These are phyloP conservation scores for Cuniculus paca DNA, from an alignment of 2,797 vertebrate genomes.

Conservation along the genomic window DNA sequence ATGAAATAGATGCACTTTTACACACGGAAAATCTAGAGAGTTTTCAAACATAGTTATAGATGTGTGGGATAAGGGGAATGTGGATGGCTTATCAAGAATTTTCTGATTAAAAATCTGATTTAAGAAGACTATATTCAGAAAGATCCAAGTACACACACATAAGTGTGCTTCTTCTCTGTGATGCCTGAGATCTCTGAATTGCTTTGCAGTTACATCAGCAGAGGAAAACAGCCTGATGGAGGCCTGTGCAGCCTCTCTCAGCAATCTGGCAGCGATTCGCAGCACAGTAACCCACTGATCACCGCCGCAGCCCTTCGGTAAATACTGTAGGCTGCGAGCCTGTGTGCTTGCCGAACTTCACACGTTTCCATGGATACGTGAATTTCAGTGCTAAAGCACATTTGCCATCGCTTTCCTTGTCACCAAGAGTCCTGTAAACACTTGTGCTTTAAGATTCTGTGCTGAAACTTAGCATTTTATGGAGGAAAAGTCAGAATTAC, in stretches of 20 bases:
- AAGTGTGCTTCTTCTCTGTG: neutral
- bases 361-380: slow-evolving; percentile 69
- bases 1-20: slow-evolving; percentile 50
- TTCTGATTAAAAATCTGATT: slow-evolving; percentile 46
- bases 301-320: slow-evolving; percentile 16
- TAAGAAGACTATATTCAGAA: neutral
- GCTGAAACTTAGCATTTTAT: slow-evolving; percentile 76
- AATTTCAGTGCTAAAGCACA: neutral
- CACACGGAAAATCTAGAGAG: neutral
- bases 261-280: slow-evolving; percentile 10
- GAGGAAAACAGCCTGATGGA: neutral
- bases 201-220: slow-evolving; percentile 22
- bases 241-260: neutral
- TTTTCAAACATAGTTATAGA: slow-evolving; percentile 51
- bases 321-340: neutral
- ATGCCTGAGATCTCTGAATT: slow-evolving; percentile 72
- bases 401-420: slow-evolving; percentile 62
- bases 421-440: slow-evolving; percentile 68
- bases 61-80: neutral
- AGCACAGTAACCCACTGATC: slow-evolving; percentile 5
- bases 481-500: slow-evolving; percentile 57
- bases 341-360: slow-evolving; percentile 46
- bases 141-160: slow-evolving; percentile 4
- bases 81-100: slow-evolving; percentile 62
- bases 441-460: slow-evolving; percentile 68